These are phyloP conservation scores for Megathymus violae DNA, from an alignment of 1,140 invertebrate species.

Conservation along the genomic window DNA sequence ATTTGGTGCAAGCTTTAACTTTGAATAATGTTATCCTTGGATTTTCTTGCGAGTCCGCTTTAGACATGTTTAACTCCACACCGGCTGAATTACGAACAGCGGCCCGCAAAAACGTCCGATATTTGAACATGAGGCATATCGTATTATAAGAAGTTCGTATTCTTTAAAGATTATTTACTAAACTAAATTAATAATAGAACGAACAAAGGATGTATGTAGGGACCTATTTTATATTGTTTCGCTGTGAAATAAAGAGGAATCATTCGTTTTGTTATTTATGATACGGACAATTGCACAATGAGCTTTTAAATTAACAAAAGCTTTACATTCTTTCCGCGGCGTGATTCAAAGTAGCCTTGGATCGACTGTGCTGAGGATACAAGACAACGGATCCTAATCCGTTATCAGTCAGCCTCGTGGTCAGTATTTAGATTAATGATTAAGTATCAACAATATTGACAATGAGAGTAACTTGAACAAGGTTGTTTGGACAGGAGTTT, in stretches of 20 bases:
- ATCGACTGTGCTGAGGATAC: slow-evolving; percentile 41
- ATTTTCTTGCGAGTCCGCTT: too few species aligned
- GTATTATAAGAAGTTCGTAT: too few species aligned
- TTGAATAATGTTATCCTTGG: too few species aligned
- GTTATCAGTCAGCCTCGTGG: slow-evolving; percentile 43
- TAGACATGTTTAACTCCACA: too few species aligned
- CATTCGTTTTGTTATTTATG: background rate
- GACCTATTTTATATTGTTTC: background rate
- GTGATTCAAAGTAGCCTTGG: slow-evolving; percentile 43
- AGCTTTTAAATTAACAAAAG: slow-evolving; percentile 10
- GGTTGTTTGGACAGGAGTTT: slow-evolving; percentile 24
- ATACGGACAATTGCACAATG: background rate
- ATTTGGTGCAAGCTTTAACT: too few species aligned
- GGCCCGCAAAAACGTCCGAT: too few species aligned
- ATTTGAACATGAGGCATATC: too few species aligned
- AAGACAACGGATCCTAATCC: slow-evolving; percentile 48
- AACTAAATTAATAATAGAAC: too few species aligned
- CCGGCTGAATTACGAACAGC: too few species aligned
- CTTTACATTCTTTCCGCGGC: slow-evolving; percentile 45
- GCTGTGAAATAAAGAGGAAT: background rate
- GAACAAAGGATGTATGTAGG: too few species aligned
- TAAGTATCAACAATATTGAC: slow-evolving; percentile 39
- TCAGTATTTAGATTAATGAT: slow-evolving; percentile 43
- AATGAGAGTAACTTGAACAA: slow-evolving; percentile 22
- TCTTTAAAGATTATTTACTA: too few species aligned